These are phyloP conservation scores for Hypomecis punctinalis DNA, from an alignment of 2,888 invertebrate genomes.

Conservation along the genomic window DNA sequence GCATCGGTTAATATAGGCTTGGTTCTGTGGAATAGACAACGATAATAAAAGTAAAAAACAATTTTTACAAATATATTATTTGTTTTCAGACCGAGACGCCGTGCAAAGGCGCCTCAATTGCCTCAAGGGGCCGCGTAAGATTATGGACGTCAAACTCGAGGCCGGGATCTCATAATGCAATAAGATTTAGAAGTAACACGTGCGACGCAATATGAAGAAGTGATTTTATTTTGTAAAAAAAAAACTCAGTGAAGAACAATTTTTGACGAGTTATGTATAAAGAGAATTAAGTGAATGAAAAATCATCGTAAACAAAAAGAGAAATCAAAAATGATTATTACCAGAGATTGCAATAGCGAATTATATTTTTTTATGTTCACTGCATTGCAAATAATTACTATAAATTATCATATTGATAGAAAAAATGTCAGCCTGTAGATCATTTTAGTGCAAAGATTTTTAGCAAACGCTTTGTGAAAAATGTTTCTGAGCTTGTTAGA, in stretches of 20 bases:
- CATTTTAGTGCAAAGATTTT: conserved; percentile 59
- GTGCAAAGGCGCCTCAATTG: conserved; percentile 95
- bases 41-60: background rate
- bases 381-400: conserved; percentile 58
- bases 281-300: conserved; percentile 73
- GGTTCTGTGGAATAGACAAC: background rate
- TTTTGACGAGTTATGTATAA: conserved; percentile 68
- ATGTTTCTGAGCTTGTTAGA: conserved; percentile 62
- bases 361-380: conserved; percentile 81
- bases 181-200: conserved; percentile 64
- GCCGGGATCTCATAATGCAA: conserved; percentile 83
- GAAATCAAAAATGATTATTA: conserved; percentile 70
- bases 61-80: conserved; percentile 11
- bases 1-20: too few species aligned
- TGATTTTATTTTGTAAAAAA: conserved; percentile 83
- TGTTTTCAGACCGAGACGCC: conserved; percentile 94
- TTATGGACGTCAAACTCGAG: conserved; percentile 81
- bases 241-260: conserved; percentile 67
- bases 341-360: conserved; percentile 80
- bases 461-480: conserved; percentile 65
- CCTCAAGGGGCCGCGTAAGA: conserved; percentile 79
- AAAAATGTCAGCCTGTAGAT: conserved; percentile 48
- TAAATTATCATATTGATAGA: conserved; percentile 60
- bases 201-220: conserved; percentile 70
- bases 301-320: conserved; percentile 62